Base-by-base conservation (phyloP, 2,888 invertebrate species). In the Caradrina kadenii region DNA sequence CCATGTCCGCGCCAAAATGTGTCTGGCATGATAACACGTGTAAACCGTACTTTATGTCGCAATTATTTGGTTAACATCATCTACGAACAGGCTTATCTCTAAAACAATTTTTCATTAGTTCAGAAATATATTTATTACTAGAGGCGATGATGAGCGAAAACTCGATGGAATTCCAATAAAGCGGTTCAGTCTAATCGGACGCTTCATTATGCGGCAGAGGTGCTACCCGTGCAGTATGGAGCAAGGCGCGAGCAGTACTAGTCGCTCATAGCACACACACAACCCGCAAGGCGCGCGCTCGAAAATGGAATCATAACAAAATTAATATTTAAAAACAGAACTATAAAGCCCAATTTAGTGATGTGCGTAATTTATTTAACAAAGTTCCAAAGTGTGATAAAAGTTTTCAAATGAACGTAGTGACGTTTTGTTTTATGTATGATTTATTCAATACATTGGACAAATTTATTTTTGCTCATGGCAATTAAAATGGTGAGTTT, bases 391-490 rank as follows among this genome's bases (percentile, higher is more conserved):
- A 89, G 89, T 91, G 91, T 83, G 84, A 82, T 89, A 88, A 84
- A 73, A 68, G 79, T 89, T 91, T 90, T 93, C 93, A 91, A 93
- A 94, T 91, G 94, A 92, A 93, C 92, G 91, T 86, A 91, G 94
- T 92, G 93, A 84, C 90, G 89, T 90, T 88, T 91, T 91, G 87
- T 93, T 96, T 93, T 94, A 96, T 96, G 95, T 95, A 96, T 96
- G 95, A 95, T 95, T 96, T 95, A 95, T 96, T 94, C 93, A 95
- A 95, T 89, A 93, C 91, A 90, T 93, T 93, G 95, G 95, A 94
- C 89, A 92, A 92, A 92, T 89, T 90, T 94, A 92, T 89, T 93
- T 94, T 94, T 95, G 94, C 94, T 95, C 79, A 91, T 94, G 91
- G 95, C 96, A 94, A 93, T 94, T 93, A 94, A 94, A 88, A 93